Conservation (phyloP, 2,888 invertebrate genomes). For the Limenitis camilla region DNA sequence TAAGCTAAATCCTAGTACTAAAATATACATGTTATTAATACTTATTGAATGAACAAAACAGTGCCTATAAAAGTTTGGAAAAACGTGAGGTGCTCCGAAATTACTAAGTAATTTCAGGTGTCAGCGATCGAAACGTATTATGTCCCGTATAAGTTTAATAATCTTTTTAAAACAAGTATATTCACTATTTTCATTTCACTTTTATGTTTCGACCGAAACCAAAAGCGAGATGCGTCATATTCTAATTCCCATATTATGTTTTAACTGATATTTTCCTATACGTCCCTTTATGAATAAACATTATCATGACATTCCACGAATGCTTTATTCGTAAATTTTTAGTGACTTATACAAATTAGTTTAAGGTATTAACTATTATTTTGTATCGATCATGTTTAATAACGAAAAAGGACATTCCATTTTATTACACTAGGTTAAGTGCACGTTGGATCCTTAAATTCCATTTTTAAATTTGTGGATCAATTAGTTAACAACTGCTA, state of each 20-base stretch:
- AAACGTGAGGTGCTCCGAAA: constrained; percentile 32
- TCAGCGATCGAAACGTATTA: constrained; percentile 24
- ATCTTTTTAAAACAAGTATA: not conserved
- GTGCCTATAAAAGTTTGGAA: not conserved
- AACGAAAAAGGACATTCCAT: no score
- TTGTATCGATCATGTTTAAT: no score
- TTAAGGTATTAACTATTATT: not conserved
- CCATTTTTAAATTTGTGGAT: not conserved
- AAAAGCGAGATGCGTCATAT: constrained; percentile 46
- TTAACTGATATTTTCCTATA: not conserved
- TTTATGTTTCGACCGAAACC: constrained; percentile 60
- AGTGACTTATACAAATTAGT: not conserved
- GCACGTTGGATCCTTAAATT: not conserved
- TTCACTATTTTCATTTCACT: constrained; percentile 40
- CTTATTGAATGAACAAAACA: not conserved
- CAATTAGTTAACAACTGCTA: not conserved
- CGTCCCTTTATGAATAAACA: not conserved
- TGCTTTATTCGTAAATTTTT: not conserved
- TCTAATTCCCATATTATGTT: not conserved
- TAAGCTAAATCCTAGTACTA: no score
- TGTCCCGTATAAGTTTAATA: constrained; percentile 23
- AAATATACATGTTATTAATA: not conserved
- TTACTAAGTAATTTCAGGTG: constrained; percentile 33
- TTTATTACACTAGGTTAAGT: not conserved
- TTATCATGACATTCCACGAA: not conserved